Conservation (phyloP, 2,113 vertebrate species). For the Oryctolagus cuniculus region mOryCun1.1 NC_091453.1:81467001-81467500, state of each 20-base stretch:
- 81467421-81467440: neutral
- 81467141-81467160: neutral
- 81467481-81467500: neutral
- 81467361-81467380: neutral
- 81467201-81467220: neutral
- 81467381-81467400: neutral
- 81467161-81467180: neutral
- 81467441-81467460: neutral
- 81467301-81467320: neutral
- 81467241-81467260: neutral
- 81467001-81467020: neutral
- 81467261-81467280: neutral
- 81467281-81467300: neutral
- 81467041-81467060: slow-evolving; percentile 14
- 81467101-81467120: neutral
- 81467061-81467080: neutral
- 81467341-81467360: neutral
- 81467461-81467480: neutral
- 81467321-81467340: neutral
- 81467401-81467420: neutral
- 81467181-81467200: neutral
- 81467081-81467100: neutral
- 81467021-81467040: neutral
- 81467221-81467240: neutral
- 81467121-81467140: neutral